Evolutionary conservation across 2,888 invertebrate genomes (phyloP), one percentile per base, ranked within the genome.

Genomic region (Leucania comma): DNA sequence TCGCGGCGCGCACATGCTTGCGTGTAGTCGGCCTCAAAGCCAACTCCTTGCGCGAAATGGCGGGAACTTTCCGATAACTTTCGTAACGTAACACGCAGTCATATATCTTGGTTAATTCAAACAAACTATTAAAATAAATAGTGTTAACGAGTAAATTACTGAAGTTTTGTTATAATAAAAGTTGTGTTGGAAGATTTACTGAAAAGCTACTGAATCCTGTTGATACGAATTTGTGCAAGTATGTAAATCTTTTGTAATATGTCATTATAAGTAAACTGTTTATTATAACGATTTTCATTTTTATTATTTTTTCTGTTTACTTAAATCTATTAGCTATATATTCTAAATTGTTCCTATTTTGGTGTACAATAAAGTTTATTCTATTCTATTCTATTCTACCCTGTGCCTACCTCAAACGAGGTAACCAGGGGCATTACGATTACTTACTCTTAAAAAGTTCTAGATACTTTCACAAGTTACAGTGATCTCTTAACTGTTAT

Each of bases 11-110:
- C 91, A 90, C 89, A 92, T 93, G 90, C 88, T 88, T 88, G 91
- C 91, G 94, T 89, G 90, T 85, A 90, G 91, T 90, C 91, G 88
- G 82, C 82, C 85, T 80, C 85, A 81, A 76, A 87, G 90, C 80
- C 81, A 80, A 83, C 75, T 56, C 88, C 80, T 83, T 71, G 83
- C 88, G 89, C 86, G 89, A 88, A 89, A 90, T 92, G 92, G 91
- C 91, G 92, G 90, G 90, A 95, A 95, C 93, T 95, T 95, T 95
- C 74, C 91, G 92, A 90, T 86, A 92, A 91, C 90, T 90, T 90
- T 86, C 91, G 90, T 92, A 92, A 87, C 89, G 84, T 75, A 86
- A 81, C 68, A 88, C 91, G 89, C 78, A 81, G 77, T 74, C 59
- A 68, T 60, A 80, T 81, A 80, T 80, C 68, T 70, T 48, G n/a